These are phyloP conservation scores for Chloroclystis v-ata DNA, from an alignment of 2,888 invertebrate genomes.

Conservation along the genomic window DNA sequence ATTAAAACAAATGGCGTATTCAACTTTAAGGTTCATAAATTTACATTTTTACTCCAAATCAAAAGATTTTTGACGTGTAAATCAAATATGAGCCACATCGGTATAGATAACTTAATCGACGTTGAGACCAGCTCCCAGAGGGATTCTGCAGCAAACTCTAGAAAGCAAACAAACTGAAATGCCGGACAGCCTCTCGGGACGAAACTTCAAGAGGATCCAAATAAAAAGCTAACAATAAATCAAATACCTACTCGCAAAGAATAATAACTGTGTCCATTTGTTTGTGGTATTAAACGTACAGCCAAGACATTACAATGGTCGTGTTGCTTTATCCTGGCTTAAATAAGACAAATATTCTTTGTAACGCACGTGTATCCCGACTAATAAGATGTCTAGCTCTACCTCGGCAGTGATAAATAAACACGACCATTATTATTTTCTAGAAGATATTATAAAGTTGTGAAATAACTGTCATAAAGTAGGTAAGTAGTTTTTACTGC, in stretches of 20 bases:
- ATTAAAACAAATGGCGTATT: too few species aligned
- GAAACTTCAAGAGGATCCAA: conserved; percentile 36
- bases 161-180: conserved; percentile 46
- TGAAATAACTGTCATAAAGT: too few species aligned
- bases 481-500: too few species aligned
- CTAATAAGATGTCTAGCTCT: conserved; percentile 53
- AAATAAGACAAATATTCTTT: conserved; percentile 42
- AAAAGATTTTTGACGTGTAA: too few species aligned
- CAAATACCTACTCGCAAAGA: conserved; percentile 28
- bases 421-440: conserved; percentile 38
- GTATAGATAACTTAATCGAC: conserved; percentile 7
- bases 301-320: conserved; percentile 30
- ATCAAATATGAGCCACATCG: too few species aligned
- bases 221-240: conserved; percentile 35
- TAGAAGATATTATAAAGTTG: conserved; percentile 22
- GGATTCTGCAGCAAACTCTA: conserved; percentile 33
- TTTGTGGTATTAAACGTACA: conserved; percentile 26
- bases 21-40: too few species aligned
- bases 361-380: conserved; percentile 37
- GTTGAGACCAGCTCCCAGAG: conserved; percentile 15
- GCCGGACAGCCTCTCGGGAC: conserved; percentile 34
- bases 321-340: conserved; percentile 33
- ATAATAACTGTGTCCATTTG: conserved; percentile 27
- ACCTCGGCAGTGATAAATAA: conserved; percentile 50
- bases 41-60: too few species aligned